Percentiles rank a stretch among this genome's conserved stretches.
These are phyloP conservation scores for Ecliptopera silaceata DNA, from an alignment of 2,888 invertebrate genomes.

Conservation along the genomic window DNA sequence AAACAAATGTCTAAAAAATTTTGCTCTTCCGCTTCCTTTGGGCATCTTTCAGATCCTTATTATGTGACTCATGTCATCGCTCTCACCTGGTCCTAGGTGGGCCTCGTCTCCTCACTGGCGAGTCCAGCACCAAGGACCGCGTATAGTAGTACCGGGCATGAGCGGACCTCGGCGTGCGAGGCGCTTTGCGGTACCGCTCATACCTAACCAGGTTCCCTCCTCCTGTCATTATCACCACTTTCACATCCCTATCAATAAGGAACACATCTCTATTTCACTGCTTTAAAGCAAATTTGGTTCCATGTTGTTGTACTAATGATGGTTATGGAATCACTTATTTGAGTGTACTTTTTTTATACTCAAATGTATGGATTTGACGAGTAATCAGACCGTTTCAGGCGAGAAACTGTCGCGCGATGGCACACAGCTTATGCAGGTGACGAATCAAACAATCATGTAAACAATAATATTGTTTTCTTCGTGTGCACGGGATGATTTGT, in stretches of 20 bases:
- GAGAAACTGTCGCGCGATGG: slow-evolving; percentile 52
- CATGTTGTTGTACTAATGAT: not conserved
- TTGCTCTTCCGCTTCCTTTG: too few relatives aligned
- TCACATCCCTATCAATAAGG: slow-evolving; percentile 46
- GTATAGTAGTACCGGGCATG: slow-evolving; percentile 70
- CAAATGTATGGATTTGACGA: not conserved
- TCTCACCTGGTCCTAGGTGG: slow-evolving; percentile 56
- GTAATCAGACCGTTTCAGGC: slow-evolving; percentile 35
- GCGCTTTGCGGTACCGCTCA: slow-evolving; percentile 63
- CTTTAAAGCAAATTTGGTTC: not conserved
- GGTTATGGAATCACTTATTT: not conserved
- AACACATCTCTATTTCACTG: slow-evolving; percentile 2
- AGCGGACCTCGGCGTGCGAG: slow-evolving; percentile 54
- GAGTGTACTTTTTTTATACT: not conserved
- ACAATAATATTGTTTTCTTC: slow-evolving; percentile 72
- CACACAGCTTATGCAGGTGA: slow-evolving; percentile 58
- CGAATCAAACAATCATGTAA: slow-evolving; percentile 70
- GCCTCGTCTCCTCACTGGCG: slow-evolving; percentile 44
- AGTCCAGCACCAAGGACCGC: slow-evolving; percentile 57
- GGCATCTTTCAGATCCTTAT: too few relatives aligned
- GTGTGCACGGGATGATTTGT: slow-evolving; percentile 54
- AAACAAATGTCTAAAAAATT: not conserved
- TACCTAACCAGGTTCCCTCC: slow-evolving; percentile 60
- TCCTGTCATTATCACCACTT: slow-evolving; percentile 59
- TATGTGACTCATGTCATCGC: not conserved